phyloP scores from a whole-genome alignment of 2,113 vertebrate genomes.

The Ceratotherium simum region DNA sequence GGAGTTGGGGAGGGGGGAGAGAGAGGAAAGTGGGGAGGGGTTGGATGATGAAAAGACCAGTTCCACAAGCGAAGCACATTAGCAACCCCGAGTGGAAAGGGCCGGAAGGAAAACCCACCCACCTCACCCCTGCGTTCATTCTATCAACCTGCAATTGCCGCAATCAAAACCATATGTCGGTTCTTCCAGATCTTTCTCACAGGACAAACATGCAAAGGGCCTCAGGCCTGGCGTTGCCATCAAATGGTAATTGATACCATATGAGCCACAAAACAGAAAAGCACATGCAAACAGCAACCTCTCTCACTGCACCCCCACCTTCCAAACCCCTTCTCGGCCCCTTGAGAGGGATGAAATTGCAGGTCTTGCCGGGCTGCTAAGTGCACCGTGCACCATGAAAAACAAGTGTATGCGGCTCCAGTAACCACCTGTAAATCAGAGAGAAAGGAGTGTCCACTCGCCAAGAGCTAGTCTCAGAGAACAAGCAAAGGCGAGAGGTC shows the following conservation, averaged over 20 bases:
- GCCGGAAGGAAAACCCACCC: constrained; percentile 98
- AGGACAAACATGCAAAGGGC: constrained; percentile 90
- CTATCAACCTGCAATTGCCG: constrained; percentile 96
- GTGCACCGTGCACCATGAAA: constrained; percentile 92
- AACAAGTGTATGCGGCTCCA: constrained; percentile 91
- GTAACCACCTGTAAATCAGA: constrained; percentile 92
- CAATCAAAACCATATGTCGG: constrained; percentile 95
- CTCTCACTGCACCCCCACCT: constrained; percentile 56
- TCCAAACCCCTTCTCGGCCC: constrained; percentile 75
- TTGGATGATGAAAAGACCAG: constrained; percentile 88
- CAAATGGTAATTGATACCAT: constrained; percentile 95
- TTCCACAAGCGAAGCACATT: constrained; percentile 86
- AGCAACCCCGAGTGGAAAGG: constrained; percentile 86
- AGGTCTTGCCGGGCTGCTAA: constrained; percentile 91
- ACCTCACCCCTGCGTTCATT: constrained; percentile 93
- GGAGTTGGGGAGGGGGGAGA: constrained; percentile 3
- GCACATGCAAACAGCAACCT: constrained; percentile 83
- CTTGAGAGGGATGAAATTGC: constrained; percentile 86
- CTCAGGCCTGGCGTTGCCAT: constrained; percentile 91
- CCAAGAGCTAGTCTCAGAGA: constrained; percentile 62
- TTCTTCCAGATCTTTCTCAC: constrained; percentile 91
- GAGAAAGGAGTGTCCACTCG: constrained; percentile 70
- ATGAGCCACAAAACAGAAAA: constrained; percentile 87
- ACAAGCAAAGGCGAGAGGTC: constrained; percentile 76
- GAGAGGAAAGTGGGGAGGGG: constrained; percentile 63